Evolutionary conservation across 2,797 vertebrate genomes (phyloP).

Genomic region (Sebastes variabilis): DNA sequence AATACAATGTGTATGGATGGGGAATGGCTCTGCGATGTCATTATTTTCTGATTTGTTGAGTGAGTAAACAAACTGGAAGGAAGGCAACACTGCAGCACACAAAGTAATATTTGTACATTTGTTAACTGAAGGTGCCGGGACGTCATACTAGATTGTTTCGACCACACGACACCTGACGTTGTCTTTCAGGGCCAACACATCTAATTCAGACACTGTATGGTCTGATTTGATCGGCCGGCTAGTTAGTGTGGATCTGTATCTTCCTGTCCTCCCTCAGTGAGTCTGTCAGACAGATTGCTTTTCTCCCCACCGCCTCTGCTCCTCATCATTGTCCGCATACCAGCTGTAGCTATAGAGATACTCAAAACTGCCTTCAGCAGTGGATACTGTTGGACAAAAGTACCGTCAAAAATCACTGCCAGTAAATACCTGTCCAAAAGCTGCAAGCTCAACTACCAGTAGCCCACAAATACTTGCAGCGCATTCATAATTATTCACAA

Average conservation of each 20-base stretch:
- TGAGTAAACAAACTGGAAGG: slow-evolving; percentile 14
- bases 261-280: slow-evolving; percentile 22
- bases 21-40: background rate
- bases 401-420: slow-evolving; percentile 13
- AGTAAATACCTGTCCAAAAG: background rate
- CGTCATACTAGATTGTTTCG: background rate
- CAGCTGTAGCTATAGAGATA: slow-evolving; percentile 13
- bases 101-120: background rate
- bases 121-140: background rate
- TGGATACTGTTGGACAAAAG: slow-evolving; percentile 10
- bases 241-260: slow-evolving; percentile 40
- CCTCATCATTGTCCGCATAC: background rate
- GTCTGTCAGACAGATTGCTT: slow-evolving; percentile 39
- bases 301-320: slow-evolving; percentile 2
- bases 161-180: slow-evolving; percentile 11
- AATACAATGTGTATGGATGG: background rate
- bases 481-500: slow-evolving; percentile 1
- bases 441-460: background rate
- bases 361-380: slow-evolving; percentile 3
- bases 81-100: background rate
- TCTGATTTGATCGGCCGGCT: slow-evolving; percentile 29
- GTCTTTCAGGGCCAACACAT: slow-evolving; percentile 16
- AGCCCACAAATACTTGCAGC: background rate
- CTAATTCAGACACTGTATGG: slow-evolving; percentile 12
- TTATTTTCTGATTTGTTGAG: slow-evolving; percentile 25